Evolutionary conservation across 2,113 vertebrate genomes (phyloP), one percentile per base, ranked within the genome.

Genomic region (Erythrocercus mccallii): DNA sequence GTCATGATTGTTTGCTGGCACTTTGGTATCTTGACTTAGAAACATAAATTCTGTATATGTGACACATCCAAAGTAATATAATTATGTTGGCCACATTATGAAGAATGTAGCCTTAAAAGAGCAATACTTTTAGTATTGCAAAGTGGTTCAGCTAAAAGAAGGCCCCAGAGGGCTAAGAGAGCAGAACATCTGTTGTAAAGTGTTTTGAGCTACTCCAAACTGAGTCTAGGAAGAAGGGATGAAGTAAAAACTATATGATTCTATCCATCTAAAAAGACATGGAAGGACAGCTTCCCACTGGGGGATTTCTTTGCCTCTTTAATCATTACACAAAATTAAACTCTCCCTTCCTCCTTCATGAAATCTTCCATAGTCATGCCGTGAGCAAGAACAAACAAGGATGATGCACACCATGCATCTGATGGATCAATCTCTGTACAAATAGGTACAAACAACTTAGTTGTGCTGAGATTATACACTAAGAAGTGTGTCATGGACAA

Each of bases 391-490:
- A 6, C 9, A 62, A 76, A 61, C 6, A 51, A 57, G 21, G n/a
- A 5, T 5, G 10, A 35, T 44, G 8, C 4, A 16, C 22, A 23
- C 13, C 21, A 18, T 8, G 20, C 1, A 2, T 8, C 16, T 58
- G 33, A 87, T 12, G 9, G 30, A 48, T 30, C 0, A 0, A 19
- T 50, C 37, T 69, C 25, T 42, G n/a, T 21, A 44, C 1, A 7
- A 90, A 58, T 13, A 38, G 1, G 17, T 69, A 31, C 19, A 54
- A 62, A 47, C 4, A 30, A n/a, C 6, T 54, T 12, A 28, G 20
- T 19, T 12, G 5, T 38, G 69, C 12, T 0, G 0, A 68, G 23
- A 47, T 15, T 45, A 10, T 12, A 31, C 10, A 64, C 14, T 56
- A 25, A 42, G 12, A 10, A 71, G 7, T 15, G 13, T 48, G 25